Conservation (phyloP, 30 jellyfish, hydroid and myxozoan species). For the Aurelia coerulea region DNA sequence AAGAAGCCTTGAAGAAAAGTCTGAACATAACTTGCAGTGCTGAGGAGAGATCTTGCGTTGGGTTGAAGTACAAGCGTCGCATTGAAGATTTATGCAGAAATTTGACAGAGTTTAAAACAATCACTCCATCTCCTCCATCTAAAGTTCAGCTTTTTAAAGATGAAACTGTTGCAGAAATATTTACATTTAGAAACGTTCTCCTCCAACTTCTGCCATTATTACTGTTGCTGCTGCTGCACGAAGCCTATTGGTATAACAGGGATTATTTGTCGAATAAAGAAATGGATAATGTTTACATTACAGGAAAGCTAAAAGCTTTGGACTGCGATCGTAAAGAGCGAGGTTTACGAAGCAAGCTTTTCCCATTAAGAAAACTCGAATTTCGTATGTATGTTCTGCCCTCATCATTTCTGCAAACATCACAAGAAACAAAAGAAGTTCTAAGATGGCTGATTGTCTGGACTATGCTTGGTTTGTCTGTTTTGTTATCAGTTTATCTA, state of each 20-base stretch:
- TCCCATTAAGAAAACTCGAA: slow-evolving; percentile 91
- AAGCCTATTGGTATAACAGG: slow-evolving; percentile 83
- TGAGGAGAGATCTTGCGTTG: slow-evolving; percentile 21
- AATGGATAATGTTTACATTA: slow-evolving; percentile 87
- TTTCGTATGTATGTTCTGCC: slow-evolving; percentile 90
- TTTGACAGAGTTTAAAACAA: slow-evolving; percentile 1
- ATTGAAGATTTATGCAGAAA: slow-evolving; percentile 47
- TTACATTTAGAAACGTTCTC: slow-evolving; percentile 19
- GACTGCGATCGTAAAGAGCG: slow-evolving; percentile 91
- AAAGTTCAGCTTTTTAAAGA: too few species aligned
- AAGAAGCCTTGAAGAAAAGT: not conserved
- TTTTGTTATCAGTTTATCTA: slow-evolving; percentile 49
- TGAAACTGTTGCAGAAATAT: not conserved
- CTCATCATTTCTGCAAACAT: slow-evolving; percentile 67
- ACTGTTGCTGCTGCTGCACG: slow-evolving; percentile 67
- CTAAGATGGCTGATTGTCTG: slow-evolving; percentile 75
- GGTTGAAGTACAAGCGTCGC: slow-evolving; percentile 18
- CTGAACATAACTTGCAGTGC: slow-evolving; percentile 5
- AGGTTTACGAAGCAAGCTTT: slow-evolving; percentile 71
- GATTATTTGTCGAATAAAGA: slow-evolving; percentile 78
- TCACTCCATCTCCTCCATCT: not conserved
- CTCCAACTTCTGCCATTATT: slow-evolving; percentile 80
- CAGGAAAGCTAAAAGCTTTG: slow-evolving; percentile 76
- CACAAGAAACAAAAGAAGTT: slow-evolving; percentile 52
- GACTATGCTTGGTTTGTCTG: slow-evolving; percentile 47